Percentiles rank a stretch among this genome's conserved stretches.
Conservation (phyloP, 2,113 vertebrate species). For the Edolisoma coerulescens region DNA sequence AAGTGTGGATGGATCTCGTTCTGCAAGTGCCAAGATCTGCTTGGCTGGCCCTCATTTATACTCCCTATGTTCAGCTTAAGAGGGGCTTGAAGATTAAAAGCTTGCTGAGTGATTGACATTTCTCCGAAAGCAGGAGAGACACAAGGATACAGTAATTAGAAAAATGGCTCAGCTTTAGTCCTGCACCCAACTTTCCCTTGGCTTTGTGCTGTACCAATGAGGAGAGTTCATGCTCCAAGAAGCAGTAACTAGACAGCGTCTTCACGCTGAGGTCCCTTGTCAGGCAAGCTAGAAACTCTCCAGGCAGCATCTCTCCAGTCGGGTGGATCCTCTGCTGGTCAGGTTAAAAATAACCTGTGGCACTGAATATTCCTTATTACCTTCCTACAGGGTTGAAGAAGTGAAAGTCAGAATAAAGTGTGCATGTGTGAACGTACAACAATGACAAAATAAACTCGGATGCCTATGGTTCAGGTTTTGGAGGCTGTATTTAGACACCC, state of each 20-base stretch:
- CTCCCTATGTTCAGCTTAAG: not conserved
- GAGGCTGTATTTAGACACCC: not conserved
- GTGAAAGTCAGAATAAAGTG: not conserved
- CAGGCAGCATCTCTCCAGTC: not conserved
- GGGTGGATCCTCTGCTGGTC: not conserved
- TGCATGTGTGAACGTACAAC: not conserved
- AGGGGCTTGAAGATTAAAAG: slow-evolving; percentile 13
- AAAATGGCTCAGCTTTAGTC: not conserved
- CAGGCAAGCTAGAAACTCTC: not conserved
- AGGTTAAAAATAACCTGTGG: not conserved
- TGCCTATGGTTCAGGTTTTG: not conserved
- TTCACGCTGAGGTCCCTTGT: not conserved
- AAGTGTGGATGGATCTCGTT: not conserved
- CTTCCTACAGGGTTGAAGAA: not conserved
- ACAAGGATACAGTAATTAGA: not conserved
- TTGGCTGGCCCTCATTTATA: not conserved
- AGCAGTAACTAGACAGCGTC: not conserved
- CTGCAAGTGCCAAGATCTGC: not conserved
- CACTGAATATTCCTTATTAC: not conserved
- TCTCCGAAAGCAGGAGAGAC: not conserved
- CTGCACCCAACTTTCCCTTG: not conserved
- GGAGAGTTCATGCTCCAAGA: not conserved
- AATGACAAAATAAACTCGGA: not conserved
- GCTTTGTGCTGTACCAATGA: not conserved
- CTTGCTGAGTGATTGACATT: not conserved